Evolutionary conservation across 2,888 invertebrate genomes (phyloP), one percentile per base, ranked within the genome.

Genomic region (Acanthococcus lagerstroemiae): DNA sequence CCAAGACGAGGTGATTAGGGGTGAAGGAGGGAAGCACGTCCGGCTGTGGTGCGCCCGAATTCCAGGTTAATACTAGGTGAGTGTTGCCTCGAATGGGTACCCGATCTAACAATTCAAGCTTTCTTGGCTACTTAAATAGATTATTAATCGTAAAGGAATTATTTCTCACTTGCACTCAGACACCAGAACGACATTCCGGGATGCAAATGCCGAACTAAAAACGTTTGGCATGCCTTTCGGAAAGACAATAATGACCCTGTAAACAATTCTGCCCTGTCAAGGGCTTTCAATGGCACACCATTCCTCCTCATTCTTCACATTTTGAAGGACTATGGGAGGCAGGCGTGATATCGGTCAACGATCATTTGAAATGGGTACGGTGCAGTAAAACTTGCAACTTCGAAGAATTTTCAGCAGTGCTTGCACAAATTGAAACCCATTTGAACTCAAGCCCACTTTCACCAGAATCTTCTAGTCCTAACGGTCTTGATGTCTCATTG

Each of bases 271-370:
- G 57, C 44, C 2, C 21, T 15, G 3, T 9, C 19, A 19, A 7
- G 4, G 67, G 68, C 1, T 71, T 72, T 7, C 52, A 67, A 4
- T 76, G 75, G 74, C 70, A 74, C 37, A 77, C 75, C 56, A 73
- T 70, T 19, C 74, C 75, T n/a, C 73, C 74, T 3, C 66, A 67
- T 24, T 70, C 73, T 4, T 73, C 74, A 1, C 73, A 76, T 60
- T 73, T 73, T 50, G 74, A 75, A 3, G 74, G 74, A 1, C 57
- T 75, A 4, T 75, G 74, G 73, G 74, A 76, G 66, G 72, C 73
- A 1, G 72, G 71, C 3, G 73, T 76, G 0, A 74, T 74, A 55
- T 72, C 72, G 0, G 68, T 72, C 0, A 76, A n/a, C n/a, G n/a
- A n/a, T n/a, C n/a, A n/a, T n/a, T n/a, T n/a, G n/a, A n/a, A 76